Conservation (phyloP, 64 coral and sea anemone species). For the Porites lutea region DNA sequence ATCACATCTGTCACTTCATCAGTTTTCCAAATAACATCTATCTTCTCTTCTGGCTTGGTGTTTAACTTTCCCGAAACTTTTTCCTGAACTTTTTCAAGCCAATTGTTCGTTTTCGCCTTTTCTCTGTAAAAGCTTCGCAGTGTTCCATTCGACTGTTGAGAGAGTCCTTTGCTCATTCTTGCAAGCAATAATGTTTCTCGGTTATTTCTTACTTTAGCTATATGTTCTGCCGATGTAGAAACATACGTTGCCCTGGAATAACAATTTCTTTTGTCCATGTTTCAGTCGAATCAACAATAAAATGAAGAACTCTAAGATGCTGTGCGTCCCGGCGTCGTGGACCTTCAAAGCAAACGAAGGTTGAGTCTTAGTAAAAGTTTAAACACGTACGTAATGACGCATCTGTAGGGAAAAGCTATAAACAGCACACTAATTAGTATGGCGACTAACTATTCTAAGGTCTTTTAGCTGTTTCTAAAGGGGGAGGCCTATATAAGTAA, state of each 20-base stretch:
- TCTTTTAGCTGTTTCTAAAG: no score
- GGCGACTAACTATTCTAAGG: no score
- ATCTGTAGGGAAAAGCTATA: no score
- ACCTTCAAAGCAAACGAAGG: no score
- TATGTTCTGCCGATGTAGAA: background rate
- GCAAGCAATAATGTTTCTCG: slow-evolving; percentile 1
- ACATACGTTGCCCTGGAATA: background rate
- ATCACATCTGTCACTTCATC: background rate
- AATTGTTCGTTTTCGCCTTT: background rate
- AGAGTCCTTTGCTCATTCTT: background rate
- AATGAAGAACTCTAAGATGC: background rate
- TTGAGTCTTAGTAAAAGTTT: background rate
- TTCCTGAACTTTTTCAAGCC: background rate
- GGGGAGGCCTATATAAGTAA: no score
- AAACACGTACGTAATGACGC: no score
- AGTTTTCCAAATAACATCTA: background rate
- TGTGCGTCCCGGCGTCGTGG: no score
- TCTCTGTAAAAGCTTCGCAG: slow-evolving; percentile 1
- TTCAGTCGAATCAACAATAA: background rate
- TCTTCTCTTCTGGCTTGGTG: background rate
- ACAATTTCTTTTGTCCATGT: slow-evolving; percentile 17
- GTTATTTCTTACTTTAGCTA: background rate
- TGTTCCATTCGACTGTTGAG: background rate
- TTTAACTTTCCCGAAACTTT: background rate
- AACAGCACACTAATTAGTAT: no score